A percentile compares a stretch with the other conserved stretches of the same genome.
Conservation (phyloP, 2,888 invertebrate species). For the Dynastes hyllus region DNA sequence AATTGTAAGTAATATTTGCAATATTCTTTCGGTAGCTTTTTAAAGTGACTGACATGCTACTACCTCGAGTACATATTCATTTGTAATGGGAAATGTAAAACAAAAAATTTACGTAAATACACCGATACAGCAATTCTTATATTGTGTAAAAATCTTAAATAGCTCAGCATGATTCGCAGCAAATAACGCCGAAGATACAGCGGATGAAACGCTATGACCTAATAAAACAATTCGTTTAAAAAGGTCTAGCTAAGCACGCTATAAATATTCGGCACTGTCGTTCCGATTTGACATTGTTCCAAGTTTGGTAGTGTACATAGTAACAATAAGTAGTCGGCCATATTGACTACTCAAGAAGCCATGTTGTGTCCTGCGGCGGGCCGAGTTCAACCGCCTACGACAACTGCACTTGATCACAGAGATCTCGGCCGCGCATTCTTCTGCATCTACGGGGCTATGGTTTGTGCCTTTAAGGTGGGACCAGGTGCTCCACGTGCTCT, state of each 20-base stretch:
- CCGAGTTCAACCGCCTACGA: constrained; percentile 68
- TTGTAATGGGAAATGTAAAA: too few species aligned
- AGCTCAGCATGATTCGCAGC: too few species aligned
- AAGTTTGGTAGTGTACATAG: constrained; percentile 52
- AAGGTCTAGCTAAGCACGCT: constrained; percentile 9
- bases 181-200: too few species aligned
- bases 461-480: constrained; percentile 46
- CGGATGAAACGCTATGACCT: too few species aligned
- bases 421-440: constrained; percentile 59
- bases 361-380: constrained; percentile 69
- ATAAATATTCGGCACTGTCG: constrained; percentile 24
- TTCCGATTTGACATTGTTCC: constrained; percentile 51
- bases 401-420: constrained; percentile 65
- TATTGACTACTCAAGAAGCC: constrained; percentile 72
- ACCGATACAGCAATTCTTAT: too few species aligned
- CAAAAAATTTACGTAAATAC: background rate
- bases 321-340: constrained; percentile 65
- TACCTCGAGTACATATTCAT: too few species aligned
- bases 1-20: too few species aligned
- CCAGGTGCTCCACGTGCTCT: constrained; percentile 47
- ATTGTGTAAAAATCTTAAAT: too few species aligned
- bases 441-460: constrained; percentile 45
- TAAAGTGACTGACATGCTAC: too few species aligned
- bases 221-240: constrained; percentile 2
- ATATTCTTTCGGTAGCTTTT: too few species aligned